A percentile compares a stretch with the other conserved stretches of the same genome.
These are phyloP conservation scores for Eutolmus rufibarbis DNA, from an alignment of 2,888 invertebrate species.

Conservation along the genomic window DNA sequence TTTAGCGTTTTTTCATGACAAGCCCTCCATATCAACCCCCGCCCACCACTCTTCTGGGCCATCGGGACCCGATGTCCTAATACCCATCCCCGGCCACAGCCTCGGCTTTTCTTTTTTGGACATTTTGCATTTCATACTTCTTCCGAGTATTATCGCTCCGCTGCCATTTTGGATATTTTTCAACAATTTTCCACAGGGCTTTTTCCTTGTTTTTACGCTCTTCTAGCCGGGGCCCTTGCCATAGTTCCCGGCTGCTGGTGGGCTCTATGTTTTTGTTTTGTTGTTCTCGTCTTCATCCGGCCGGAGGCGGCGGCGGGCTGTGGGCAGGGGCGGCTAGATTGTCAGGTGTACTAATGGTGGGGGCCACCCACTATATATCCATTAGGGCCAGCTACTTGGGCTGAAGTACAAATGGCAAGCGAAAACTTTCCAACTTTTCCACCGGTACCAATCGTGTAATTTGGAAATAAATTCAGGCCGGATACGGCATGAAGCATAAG, in stretches of 20 bases:
- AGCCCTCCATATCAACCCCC: not conserved
- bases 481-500: constrained; percentile 40
- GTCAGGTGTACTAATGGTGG: constrained; percentile 35
- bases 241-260: constrained; percentile 10
- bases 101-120: not conserved
- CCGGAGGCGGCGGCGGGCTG: not conserved
- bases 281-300: constrained; percentile 37
- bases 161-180: constrained; percentile 43
- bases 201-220: constrained; percentile 6
- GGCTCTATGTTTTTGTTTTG: constrained; percentile 27
- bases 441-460: constrained; percentile 43
- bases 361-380: not conserved
- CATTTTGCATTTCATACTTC: constrained; percentile 30
- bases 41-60: not conserved
- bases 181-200: constrained; percentile 33
- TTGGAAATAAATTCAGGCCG: constrained; percentile 41
- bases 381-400: constrained; percentile 30
- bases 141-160: constrained; percentile 40
- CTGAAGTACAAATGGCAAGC: constrained; percentile 30
- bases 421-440: constrained; percentile 36
- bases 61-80: not conserved
- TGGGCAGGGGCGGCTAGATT: not conserved
- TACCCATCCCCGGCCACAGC: not conserved
- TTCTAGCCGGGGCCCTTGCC: not conserved
- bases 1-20: constrained; percentile 10